These are phyloP conservation scores for Brienomyrus longianalis DNA, from an alignment of 2,113 vertebrate species.

Conservation along the genomic window DNA sequence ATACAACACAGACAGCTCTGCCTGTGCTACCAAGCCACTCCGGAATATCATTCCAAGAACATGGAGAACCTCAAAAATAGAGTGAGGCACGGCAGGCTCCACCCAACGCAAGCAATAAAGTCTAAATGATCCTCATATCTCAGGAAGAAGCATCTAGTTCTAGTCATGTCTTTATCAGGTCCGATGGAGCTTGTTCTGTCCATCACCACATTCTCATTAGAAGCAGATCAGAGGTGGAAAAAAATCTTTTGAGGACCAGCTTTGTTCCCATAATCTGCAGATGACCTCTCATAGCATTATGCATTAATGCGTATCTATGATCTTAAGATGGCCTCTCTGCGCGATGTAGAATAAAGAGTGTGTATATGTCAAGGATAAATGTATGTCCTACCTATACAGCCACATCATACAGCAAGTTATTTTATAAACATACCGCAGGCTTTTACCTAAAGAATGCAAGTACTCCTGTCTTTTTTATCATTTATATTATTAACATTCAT, in stretches of 20 bases:
- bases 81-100: background rate
- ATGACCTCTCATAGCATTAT: background rate
- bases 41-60: background rate
- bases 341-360: background rate
- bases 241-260: background rate
- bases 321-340: background rate
- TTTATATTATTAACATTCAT: constrained; percentile 1
- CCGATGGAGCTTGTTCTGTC: background rate
- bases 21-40: background rate
- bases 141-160: background rate
- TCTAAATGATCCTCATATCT: background rate
- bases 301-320: background rate
- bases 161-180: background rate
- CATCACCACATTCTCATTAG: background rate
- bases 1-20: background rate
- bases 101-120: background rate
- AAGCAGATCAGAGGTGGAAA: background rate
- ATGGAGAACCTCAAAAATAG: background rate
- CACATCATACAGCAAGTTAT: background rate
- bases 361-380: background rate
- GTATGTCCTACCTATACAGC: background rate
- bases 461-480: background rate
- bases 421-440: background rate
- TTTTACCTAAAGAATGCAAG: background rate
- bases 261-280: background rate